phyloP scores from a whole-genome alignment of 2,888 invertebrate genomes.

The Drosophila atripex region DNA sequence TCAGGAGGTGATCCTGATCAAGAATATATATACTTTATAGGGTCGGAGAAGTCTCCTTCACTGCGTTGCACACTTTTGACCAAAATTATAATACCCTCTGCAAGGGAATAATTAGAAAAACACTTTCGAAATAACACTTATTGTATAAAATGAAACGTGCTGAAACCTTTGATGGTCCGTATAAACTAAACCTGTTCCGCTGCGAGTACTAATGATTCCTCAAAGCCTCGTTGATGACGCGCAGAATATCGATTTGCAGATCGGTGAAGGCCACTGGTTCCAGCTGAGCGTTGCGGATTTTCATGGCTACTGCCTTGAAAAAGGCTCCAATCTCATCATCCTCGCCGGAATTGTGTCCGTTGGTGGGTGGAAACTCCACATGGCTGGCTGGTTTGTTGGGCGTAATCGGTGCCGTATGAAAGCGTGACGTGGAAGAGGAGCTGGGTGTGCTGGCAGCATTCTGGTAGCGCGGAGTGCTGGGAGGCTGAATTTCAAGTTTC shows the following conservation, averaged over 20 bases:
- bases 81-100: too few species aligned
- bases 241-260: slow-evolving; percentile 81
- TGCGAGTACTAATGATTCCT: slow-evolving; percentile 64
- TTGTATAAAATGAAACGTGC: slow-evolving; percentile 42
- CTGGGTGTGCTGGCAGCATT: slow-evolving; percentile 46
- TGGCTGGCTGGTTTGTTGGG: slow-evolving; percentile 20
- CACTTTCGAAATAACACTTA: slow-evolving; percentile 63
- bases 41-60: too few species aligned
- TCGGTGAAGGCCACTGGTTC: slow-evolving; percentile 81
- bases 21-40: too few species aligned
- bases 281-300: slow-evolving; percentile 81
- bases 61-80: too few species aligned
- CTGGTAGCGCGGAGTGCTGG: slow-evolving; percentile 37
- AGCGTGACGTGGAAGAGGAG: slow-evolving; percentile 52
- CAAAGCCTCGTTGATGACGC: slow-evolving; percentile 80
- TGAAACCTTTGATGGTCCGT: slow-evolving; percentile 16
- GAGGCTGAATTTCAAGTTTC: slow-evolving; percentile 55
- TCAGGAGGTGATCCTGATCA: too few species aligned
- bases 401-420: slow-evolving; percentile 38
- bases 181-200: slow-evolving; percentile 1
- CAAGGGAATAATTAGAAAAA: slow-evolving; percentile 42
- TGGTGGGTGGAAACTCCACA: slow-evolving; percentile 24
- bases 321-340: slow-evolving; percentile 82
- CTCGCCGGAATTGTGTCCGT: slow-evolving; percentile 48
- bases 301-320: slow-evolving; percentile 82